Evolutionary conservation across 2,797 vertebrate genomes (phyloP).

Genomic region (Notolepis coatsorum): DNA sequence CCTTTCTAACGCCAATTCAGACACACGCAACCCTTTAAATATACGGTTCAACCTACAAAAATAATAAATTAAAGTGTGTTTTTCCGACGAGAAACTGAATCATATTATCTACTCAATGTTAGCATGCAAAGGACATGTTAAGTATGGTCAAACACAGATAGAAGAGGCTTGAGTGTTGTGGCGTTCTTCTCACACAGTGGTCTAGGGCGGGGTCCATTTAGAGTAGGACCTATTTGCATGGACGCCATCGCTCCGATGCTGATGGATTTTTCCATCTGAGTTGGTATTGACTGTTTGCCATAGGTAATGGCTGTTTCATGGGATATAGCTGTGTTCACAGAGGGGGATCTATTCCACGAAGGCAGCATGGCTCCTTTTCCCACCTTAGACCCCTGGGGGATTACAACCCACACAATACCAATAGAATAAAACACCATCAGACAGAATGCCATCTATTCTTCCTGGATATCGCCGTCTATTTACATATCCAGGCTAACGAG

Average conservation of each 20-base stretch:
- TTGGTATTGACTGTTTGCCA: constrained; percentile 66
- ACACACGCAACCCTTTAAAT: no score
- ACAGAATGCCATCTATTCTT: background rate
- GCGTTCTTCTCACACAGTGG: constrained; percentile 15
- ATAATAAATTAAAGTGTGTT: no score
- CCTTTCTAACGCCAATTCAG: no score
- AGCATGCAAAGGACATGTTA: no score
- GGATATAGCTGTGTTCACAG: constrained; percentile 24
- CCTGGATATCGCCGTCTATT: background rate
- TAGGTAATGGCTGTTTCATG: constrained; percentile 52
- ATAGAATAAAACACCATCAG: constrained; percentile 19
- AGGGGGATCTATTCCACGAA: constrained; percentile 30
- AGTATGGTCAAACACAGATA: no score
- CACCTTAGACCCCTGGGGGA: constrained; percentile 27
- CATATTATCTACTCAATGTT: no score
- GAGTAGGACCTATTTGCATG: constrained; percentile 44
- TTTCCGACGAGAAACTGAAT: no score
- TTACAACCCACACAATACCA: constrained; percentile 4
- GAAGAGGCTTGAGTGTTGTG: background rate
- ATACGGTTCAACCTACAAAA: no score
- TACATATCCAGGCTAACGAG: background rate
- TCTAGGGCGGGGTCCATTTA: constrained; percentile 43
- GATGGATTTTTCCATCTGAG: constrained; percentile 76
- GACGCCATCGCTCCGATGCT: constrained; percentile 48
- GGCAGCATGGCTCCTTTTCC: constrained; percentile 16